Evolutionary conservation across 2,113 vertebrate species (phyloP).

Genomic region (Apodemus sylvaticus): DNA sequence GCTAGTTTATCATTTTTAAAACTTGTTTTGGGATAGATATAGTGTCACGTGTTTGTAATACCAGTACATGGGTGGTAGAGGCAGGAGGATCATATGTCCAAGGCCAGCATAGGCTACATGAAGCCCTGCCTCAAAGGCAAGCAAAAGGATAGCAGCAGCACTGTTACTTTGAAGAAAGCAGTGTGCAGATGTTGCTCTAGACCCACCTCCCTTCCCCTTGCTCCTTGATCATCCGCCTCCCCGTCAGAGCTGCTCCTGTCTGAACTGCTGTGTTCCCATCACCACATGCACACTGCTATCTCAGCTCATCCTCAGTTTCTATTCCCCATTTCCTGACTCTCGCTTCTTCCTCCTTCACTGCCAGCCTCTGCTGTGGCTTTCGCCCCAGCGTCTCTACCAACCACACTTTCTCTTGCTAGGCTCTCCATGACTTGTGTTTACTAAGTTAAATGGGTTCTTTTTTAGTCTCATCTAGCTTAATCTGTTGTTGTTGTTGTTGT

Average conservation of each 20-base stretch:
- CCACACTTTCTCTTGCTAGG: not conserved
- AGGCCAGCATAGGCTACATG: not conserved
- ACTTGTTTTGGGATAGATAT: not conserved
- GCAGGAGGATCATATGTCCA: not conserved
- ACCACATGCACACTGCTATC: not conserved
- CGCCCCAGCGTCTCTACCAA: not conserved
- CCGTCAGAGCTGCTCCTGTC: not conserved
- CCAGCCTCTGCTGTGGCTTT: not conserved
- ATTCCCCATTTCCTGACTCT: not conserved
- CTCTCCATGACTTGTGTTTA: not conserved
- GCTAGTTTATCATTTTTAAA: not conserved
- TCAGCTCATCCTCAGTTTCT: not conserved
- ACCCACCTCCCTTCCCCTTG: not conserved
- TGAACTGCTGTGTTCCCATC: not conserved
- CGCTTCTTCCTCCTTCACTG: not conserved
- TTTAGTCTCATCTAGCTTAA: not conserved
- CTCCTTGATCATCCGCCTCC: not conserved
- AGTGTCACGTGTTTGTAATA: not conserved
- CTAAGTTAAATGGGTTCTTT: not conserved
- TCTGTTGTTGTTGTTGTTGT: too few species aligned
- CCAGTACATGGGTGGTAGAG: not conserved
- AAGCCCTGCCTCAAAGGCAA: not conserved
- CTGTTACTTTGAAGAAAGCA: not conserved
- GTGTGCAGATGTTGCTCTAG: not conserved
- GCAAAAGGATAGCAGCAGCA: not conserved